phyloP scores from a whole-genome alignment of 1,140 invertebrate species.

The Thalassaphorura encarpata region DNA sequence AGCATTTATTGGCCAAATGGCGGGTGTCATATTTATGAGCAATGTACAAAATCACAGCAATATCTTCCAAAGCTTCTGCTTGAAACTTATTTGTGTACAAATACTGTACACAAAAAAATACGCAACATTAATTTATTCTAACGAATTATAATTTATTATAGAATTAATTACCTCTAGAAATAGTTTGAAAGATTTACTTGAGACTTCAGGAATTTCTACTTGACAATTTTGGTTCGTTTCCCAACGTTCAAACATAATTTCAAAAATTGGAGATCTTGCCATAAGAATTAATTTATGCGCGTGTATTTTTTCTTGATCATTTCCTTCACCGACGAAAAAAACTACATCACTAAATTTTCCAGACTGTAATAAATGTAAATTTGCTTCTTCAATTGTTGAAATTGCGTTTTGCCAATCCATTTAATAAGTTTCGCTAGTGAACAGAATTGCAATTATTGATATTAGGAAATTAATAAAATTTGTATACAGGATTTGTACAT shows the following conservation, averaged over 20 bases:
- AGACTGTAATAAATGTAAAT: neutral
- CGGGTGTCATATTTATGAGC: neutral
- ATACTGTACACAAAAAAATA: no score
- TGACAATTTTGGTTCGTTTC: neutral
- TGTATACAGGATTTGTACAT: no score
- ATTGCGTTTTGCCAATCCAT: constrained; percentile 1
- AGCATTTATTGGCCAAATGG: neutral
- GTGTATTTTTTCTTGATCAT: neutral
- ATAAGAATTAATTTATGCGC: constrained; percentile 14
- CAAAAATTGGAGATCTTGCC: constrained; percentile 3
- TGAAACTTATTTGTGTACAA: constrained; percentile 6
- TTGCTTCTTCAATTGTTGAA: constrained; percentile 9
- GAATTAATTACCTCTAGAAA: neutral
- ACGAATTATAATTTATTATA: no score
- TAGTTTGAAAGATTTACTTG: neutral
- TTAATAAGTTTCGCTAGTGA: no score
- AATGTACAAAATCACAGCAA: neutral
- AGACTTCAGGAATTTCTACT: constrained; percentile 1
- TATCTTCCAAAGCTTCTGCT: neutral
- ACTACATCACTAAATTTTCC: neutral
- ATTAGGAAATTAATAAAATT: no score
- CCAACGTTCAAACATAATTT: neutral
- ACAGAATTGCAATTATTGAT: no score
- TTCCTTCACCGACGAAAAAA: constrained; percentile 7
- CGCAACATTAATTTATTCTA: no score